Conservation (phyloP, 2,113 vertebrate genomes). For the mouse (Mus musculus) region DNA sequence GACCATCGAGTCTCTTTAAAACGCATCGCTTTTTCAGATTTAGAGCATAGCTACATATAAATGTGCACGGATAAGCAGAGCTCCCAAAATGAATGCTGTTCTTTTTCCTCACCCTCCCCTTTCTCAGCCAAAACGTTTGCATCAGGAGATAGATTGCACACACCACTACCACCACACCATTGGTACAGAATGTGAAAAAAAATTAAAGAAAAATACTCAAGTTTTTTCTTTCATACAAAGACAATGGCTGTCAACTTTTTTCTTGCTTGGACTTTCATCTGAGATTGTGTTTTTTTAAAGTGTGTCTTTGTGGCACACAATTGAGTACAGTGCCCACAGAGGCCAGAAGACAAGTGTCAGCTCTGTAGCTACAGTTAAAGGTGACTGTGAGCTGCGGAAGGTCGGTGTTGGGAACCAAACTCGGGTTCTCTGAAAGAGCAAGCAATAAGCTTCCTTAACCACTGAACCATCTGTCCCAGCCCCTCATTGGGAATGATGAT, state of each 20-base stretch:
- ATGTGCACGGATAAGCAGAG: neutral
- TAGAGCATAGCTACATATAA: neutral
- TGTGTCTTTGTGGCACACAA: neutral
- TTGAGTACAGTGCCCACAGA: neutral
- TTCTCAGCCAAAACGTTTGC: too few relatives aligned
- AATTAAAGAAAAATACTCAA: neutral
- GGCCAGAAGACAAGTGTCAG: neutral
- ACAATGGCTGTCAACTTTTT: conserved; percentile 15
- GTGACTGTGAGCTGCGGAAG: neutral
- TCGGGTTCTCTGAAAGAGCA: neutral
- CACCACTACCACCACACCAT: neutral
- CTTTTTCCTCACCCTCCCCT: neutral
- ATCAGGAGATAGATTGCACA: neutral
- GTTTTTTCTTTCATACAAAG: neutral
- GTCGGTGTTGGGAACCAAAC: neutral
- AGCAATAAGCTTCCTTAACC: neutral
- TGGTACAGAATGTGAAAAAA: conserved; percentile 18
- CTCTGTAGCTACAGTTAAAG: neutral
- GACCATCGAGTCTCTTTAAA: neutral
- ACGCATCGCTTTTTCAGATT: neutral
- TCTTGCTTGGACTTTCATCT: conserved; percentile 12
- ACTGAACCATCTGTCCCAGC: neutral
- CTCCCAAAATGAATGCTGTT: neutral
- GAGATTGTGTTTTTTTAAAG: neutral
- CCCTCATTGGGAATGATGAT: neutral